phyloP scores from a whole-genome alignment of 1,140 invertebrate genomes.

The Acromyrmex echinatior region DNA sequence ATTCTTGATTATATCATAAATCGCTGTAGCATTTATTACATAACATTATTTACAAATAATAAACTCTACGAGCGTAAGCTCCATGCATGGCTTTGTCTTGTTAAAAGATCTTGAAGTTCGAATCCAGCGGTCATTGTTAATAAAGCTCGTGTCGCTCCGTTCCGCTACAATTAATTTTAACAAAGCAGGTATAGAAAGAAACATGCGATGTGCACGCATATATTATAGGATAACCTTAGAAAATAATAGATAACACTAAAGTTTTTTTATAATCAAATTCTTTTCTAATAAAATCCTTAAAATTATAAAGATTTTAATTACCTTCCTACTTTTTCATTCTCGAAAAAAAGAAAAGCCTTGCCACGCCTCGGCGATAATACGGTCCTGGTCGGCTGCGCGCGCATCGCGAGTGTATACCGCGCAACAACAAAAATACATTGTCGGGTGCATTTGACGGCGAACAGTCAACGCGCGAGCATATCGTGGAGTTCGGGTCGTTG shows the following conservation, averaged over 20 bases:
- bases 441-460: constrained; percentile 66
- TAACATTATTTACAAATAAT: background rate
- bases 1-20: background rate
- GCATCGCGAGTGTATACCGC: constrained; percentile 65
- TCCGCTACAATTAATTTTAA: background rate
- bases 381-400: constrained; percentile 72
- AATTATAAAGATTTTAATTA: background rate
- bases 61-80: background rate
- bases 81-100: background rate
- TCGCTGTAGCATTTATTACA: background rate
- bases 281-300: background rate
- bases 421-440: constrained; percentile 76
- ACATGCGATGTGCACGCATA: background rate
- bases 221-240: background rate
- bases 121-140: background rate
- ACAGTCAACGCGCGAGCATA: constrained; percentile 49
- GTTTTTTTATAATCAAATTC: background rate
- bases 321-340: background rate
- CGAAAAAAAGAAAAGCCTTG: background rate
- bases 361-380: background rate
- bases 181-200: background rate
- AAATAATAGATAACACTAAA: background rate
- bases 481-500: constrained; percentile 5
- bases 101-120: background rate
- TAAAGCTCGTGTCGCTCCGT: background rate